A percentile compares a stretch with the other conserved stretches of the same genome.
Evolutionary conservation across 2,797 vertebrate genomes (phyloP).

Genomic region (Macroramphosus scolopax): DNA sequence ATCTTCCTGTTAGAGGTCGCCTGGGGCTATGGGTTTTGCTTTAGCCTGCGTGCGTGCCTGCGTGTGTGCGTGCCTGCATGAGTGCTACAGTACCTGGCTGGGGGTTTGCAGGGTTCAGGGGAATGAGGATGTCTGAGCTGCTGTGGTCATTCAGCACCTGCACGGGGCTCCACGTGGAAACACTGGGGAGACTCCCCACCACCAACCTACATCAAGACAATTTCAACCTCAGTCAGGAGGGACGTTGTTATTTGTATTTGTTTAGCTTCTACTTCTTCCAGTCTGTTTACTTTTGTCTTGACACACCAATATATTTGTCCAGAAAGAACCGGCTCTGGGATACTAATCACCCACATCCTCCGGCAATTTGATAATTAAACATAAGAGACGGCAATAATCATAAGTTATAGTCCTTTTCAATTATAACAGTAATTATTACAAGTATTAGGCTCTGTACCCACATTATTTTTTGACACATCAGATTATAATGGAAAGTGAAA

Average conservation of each 20-base stretch:
- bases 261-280: background rate
- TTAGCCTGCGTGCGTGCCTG: too few species aligned
- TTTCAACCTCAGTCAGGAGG: background rate
- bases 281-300: background rate
- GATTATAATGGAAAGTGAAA: too few species aligned
- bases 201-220: constrained; percentile 68
- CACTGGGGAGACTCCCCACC: constrained; percentile 80
- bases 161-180: constrained; percentile 87
- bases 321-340: too few species aligned
- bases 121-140: constrained; percentile 85
- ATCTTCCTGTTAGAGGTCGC: too few species aligned
- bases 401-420: too few species aligned
- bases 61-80: background rate
- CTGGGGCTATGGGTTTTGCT: too few species aligned
- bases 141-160: constrained; percentile 82
- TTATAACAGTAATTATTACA: too few species aligned
- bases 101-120: constrained; percentile 79
- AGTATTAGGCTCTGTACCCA: background rate
- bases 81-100: constrained; percentile 77
- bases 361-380: background rate
- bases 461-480: background rate
- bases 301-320: too few species aligned
- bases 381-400: too few species aligned
- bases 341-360: background rate
- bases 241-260: too few species aligned